Percentiles rank a stretch among this genome's conserved stretches.
phyloP scores from a whole-genome alignment of 2,888 invertebrate species.

The Amaurobius ferox region DNA sequence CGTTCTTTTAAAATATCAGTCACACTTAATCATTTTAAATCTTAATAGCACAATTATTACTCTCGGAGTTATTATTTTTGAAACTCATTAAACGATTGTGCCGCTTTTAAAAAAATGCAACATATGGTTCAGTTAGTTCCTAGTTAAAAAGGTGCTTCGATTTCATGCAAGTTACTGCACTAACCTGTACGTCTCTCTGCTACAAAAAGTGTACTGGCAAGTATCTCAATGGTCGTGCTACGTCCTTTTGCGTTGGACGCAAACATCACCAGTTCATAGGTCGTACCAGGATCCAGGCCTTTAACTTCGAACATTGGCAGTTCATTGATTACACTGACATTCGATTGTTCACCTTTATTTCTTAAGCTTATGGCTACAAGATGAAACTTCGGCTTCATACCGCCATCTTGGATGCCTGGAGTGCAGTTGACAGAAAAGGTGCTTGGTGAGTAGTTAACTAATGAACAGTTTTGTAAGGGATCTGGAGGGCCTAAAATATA shows the following conservation, averaged over 20 bases:
- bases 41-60: no score
- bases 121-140: no score
- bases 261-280: conserved; percentile 86
- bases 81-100: no score
- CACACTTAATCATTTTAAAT: no score
- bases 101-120: no score
- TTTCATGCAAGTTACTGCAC: conserved; percentile 25
- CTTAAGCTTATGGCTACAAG: conserved; percentile 84
- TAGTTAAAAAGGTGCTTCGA: no score
- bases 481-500: conserved; percentile 87
- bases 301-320: conserved; percentile 85
- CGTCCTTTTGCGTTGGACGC: conserved; percentile 90
- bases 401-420: conserved; percentile 91
- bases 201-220: conserved; percentile 82
- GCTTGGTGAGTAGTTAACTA: conserved; percentile 89
- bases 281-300: conserved; percentile 85
- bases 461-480: conserved; percentile 92
- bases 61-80: no score
- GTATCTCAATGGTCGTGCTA: conserved; percentile 87
- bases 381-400: conserved; percentile 89
- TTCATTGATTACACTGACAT: conserved; percentile 82
- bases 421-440: conserved; percentile 89
- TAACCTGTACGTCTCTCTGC: conserved; percentile 73
- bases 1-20: no score
- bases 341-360: conserved; percentile 83